phyloP scores from a whole-genome alignment of 2,797 vertebrate genomes.

The Notolabrus celidotus region DNA sequence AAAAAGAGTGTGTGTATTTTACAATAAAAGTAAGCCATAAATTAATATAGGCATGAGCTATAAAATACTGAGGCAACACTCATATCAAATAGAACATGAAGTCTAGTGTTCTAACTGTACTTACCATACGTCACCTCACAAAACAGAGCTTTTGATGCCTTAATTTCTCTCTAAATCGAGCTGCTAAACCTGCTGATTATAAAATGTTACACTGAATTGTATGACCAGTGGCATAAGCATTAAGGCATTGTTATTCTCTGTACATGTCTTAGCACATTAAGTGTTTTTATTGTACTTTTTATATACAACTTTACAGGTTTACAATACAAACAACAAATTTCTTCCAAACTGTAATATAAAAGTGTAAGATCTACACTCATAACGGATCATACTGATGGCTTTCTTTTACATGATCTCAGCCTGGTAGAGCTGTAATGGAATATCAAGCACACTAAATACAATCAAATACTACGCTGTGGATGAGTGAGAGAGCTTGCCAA shows the following conservation, averaged over 20 bases:
- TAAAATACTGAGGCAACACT: slow-evolving; percentile 41
- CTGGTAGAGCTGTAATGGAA: slow-evolving; percentile 30
- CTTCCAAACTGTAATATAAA: slow-evolving; percentile 55
- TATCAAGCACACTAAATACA: slow-evolving; percentile 58
- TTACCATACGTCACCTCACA: slow-evolving; percentile 22
- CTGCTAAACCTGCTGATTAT: slow-evolving; percentile 44
- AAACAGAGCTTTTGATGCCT: slow-evolving; percentile 35
- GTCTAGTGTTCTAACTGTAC: slow-evolving; percentile 46
- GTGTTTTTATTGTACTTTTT: slow-evolving; percentile 48
- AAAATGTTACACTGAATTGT: slow-evolving; percentile 36
- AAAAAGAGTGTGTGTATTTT: slow-evolving; percentile 36
- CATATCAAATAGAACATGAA: slow-evolving; percentile 44
- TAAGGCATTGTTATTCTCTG: slow-evolving; percentile 40
- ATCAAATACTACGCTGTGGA: slow-evolving; percentile 51
- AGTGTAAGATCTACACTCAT: slow-evolving; percentile 46
- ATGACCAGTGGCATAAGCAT: slow-evolving; percentile 30
- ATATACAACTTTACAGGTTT: slow-evolving; percentile 68
- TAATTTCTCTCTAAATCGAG: no score
- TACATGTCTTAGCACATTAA: slow-evolving; percentile 41
- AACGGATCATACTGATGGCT: slow-evolving; percentile 58
- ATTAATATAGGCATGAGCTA: slow-evolving; percentile 47
- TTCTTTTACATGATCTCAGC: slow-evolving; percentile 42
- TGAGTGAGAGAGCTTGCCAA: slow-evolving; percentile 33
- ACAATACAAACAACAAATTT: slow-evolving; percentile 57
- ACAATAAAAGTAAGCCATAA: slow-evolving; percentile 51